Base-by-base conservation (phyloP, 2,888 invertebrate species). In the Apotomis turbidana region DNA sequence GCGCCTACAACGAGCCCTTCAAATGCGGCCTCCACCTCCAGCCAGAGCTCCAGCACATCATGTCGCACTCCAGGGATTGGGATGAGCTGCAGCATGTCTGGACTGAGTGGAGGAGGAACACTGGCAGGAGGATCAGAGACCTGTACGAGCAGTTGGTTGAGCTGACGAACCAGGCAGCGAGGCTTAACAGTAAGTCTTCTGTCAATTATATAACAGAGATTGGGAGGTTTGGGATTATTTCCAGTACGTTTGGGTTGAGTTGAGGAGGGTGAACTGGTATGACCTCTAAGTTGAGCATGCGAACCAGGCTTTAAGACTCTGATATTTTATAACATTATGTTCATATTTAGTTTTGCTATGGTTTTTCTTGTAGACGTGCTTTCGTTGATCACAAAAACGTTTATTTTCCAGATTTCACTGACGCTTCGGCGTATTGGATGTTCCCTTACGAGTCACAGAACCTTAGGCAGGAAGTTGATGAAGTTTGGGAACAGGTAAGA, bases 381-480 rank as follows among this genome's bases (percentile, higher is more conserved):
- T 62, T 12, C n/a, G n/a, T 5, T 36, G 2, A 41, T 41, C 3
- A 41, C 27, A 27, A 27, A 27, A 27, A 27, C 27, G 27, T 75
- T 70, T 79, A 59, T 75, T 74, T 90, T 91, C 4, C 86, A 98
- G 98, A 97, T 91, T 97, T 97, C 79, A 96, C 96, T 1, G 97
- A 98, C 81, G 97, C 96, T 0, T 97, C 97, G 0, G 97, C 97
- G 46, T 97, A 97, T 83, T 98, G 98, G 98, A 96, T 97, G 90
- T 96, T 97, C 81, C 96, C 96, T 0, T 99, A 97, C 83, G 97
- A 98, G 81, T 95, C 96, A 0, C 91, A 94, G 0, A 95, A 96
- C 73, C 95, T 98, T 82, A 95, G 96, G 68, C 93, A 96, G 73
- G 97, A 98, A 78, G 90, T 98, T 36, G 97, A 97, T 70, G 95